Evolutionary conservation across 2,888 invertebrate species (phyloP).

Genomic region (Philonicus albiceps): DNA sequence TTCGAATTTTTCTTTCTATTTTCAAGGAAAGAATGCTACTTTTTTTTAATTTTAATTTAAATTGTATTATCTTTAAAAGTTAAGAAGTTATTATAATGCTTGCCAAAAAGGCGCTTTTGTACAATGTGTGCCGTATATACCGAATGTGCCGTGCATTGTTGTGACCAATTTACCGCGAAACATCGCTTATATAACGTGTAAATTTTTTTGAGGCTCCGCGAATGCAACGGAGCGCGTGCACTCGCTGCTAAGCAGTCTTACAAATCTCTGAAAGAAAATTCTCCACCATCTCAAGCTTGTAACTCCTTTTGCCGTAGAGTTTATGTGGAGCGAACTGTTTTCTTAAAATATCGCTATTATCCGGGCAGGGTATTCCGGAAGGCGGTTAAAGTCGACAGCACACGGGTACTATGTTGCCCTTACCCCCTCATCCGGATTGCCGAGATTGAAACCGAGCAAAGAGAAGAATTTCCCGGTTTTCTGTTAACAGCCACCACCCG

Average conservation of each 20-base stretch:
- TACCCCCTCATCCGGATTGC: background rate
- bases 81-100: too few relatives aligned
- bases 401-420: background rate
- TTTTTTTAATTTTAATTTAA: too few relatives aligned
- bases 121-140: background rate
- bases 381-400: background rate
- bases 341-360: background rate
- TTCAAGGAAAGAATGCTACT: too few relatives aligned
- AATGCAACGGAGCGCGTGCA: background rate
- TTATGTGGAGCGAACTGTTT: background rate
- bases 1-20: too few relatives aligned
- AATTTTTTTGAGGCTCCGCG: background rate
- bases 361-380: background rate
- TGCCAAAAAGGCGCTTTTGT: too few relatives aligned
- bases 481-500: background rate
- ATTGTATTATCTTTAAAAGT: too few relatives aligned
- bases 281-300: background rate
- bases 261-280: background rate
- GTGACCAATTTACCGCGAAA: background rate
- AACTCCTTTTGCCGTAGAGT: background rate
- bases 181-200: background rate
- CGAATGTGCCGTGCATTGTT: background rate
- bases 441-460: background rate
- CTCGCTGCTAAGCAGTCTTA: background rate
- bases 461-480: background rate